Evolutionary conservation across 1,140 invertebrate genomes (phyloP), one percentile per base, ranked within the genome.

Genomic region (Heliconius melpomene): DNA sequence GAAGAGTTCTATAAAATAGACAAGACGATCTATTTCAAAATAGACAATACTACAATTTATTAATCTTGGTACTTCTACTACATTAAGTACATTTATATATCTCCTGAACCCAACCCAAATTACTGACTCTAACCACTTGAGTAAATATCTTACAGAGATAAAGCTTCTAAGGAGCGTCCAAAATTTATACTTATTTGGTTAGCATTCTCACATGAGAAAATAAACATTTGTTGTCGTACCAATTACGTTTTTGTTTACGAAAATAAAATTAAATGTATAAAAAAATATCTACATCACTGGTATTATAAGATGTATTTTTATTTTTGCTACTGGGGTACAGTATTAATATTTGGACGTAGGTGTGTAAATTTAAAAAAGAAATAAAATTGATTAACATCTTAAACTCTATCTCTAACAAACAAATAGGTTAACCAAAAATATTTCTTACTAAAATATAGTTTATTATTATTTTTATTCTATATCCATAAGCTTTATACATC

Each of bases 131-230:
- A 66, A 7, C 60, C 60, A 29, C 60, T 29, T 66, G 26, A 66
- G 60, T 66, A 66, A 66, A 66, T 66, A 66, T 66, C 26, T 29
- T 66, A 2, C 13, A 66, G 23, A 66, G 26, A 66, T 66, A 66
- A 29, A 66, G 26, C 60, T 66, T 26, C 60, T 66, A 29, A 66
- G 26, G 60, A 66, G 60, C 23, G 13, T n/a, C 26, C 23, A 66
- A 66, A 66, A 66, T 66, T 66, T 66, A 66, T 66, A 66, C 26
- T 13, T 29, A 66, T 18, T 66, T 66, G 60, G 60, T 66, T 13
- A 66, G 60, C 23, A 66, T 66, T 66, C 11, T 66, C 60, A 66
- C 3, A 66, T 29, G 11, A 29, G 23, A 26, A 29, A 66, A 66
- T 29, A 66, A 66, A 29, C 60, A 23, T 66, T 66, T 13, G 26